Conservation (phyloP, 64 coral and sea anemone genomes). For the Porites australiensis region DNA sequence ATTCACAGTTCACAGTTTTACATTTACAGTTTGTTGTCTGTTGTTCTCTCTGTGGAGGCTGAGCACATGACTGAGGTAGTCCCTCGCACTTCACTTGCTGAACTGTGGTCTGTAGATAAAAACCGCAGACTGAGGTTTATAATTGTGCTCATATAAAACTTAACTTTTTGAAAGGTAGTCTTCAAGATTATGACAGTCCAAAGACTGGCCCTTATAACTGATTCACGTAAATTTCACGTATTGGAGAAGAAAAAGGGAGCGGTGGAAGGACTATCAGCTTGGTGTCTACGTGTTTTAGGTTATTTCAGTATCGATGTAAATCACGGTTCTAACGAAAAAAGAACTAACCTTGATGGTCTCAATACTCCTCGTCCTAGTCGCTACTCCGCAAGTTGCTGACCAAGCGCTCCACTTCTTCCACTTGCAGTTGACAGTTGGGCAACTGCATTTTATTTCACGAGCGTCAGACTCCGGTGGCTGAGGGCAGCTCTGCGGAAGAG, state of each 20-base stretch:
- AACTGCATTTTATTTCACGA: slow-evolving; percentile 60
- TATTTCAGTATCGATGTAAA: background rate
- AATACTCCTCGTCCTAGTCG: slow-evolving; percentile 2
- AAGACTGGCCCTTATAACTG: too few relatives aligned
- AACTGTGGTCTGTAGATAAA: background rate
- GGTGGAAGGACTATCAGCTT: too few relatives aligned
- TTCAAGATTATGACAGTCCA: too few relatives aligned
- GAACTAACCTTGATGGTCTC: background rate
- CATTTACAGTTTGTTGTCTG: slow-evolving; percentile 57
- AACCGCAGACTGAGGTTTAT: too few relatives aligned
- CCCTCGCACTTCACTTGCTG: slow-evolving; percentile 30
- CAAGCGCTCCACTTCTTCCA: slow-evolving; percentile 71
- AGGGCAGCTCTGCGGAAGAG: slow-evolving; percentile 65
- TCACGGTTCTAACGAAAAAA: background rate
- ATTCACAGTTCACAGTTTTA: background rate
- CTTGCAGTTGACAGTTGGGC: slow-evolving; percentile 70
- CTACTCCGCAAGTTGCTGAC: slow-evolving; percentile 70
- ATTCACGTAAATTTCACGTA: too few relatives aligned
- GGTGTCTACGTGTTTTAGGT: too few relatives aligned
- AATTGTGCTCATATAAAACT: too few relatives aligned
- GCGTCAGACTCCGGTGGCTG: slow-evolving; percentile 59
- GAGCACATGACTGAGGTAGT: slow-evolving; percentile 42
- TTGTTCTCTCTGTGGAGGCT: slow-evolving; percentile 20
- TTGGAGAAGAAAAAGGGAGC: too few relatives aligned
- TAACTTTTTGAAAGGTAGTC: too few relatives aligned